Evolutionary conservation across 2,797 vertebrate species (phyloP), one percentile per base, ranked within the genome.

Genomic region (Dendrocincla tyrannina): DNA sequence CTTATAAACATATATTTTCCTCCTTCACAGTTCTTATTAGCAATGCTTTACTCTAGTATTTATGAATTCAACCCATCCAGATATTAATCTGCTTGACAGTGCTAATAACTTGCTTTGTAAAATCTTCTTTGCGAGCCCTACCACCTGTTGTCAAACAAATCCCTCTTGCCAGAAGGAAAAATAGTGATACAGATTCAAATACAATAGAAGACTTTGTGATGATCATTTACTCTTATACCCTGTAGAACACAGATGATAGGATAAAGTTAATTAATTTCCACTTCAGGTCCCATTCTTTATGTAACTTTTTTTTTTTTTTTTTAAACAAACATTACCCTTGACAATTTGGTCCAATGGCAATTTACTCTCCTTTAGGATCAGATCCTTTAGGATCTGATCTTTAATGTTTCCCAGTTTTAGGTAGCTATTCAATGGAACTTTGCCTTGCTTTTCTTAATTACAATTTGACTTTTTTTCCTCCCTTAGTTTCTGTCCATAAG

Each of bases 221-320:
- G 30, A 69, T 66, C 27, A 63, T 63, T 91, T 87, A 78, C 3
- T 67, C 5, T 60, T 78, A 53, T 14, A 73, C 7, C 2, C 35
- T 55, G 63, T 66, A 75, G 58, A 90, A 81, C 11, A 62, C 5
- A 82, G 47, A 69, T 69, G 20, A 78, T 33, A 53, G 76, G 49
- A 85, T 81, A 52, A 89, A 62, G 59, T 13, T 44, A 70, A 89
- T 82, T 84, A 47, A 59, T 67, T 94, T 91, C 27, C 18, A 53
- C 28, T 93, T 88, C 28, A 66, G 35, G 9, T 66, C 22, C 15
- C 20, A 69, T 28, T n/a, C 5, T 82, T 58, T 41, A 4, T 37
- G 28, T 24, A 84, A 30, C 25, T 28, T 50, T 50, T 52, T 52
- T 52, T 30, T 52, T 47, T 58, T 19, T 9, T 55, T 68, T 35